Evolutionary conservation across 1,140 invertebrate species (phyloP), one percentile per base, ranked within the genome.

Genomic region (Gryon sp.): DNA sequence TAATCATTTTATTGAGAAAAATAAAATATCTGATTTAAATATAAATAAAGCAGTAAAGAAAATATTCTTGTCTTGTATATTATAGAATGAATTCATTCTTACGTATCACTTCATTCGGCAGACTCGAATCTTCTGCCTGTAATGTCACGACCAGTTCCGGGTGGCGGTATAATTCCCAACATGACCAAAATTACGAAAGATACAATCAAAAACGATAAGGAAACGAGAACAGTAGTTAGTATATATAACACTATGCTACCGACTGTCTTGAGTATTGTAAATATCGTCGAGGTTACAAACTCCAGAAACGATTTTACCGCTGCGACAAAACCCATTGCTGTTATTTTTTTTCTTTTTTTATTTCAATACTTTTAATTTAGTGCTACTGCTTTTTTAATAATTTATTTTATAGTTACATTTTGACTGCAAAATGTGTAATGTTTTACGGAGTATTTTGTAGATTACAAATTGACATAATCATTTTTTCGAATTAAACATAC

Each of bases 151-250:
- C 76, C 57, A 7, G 34, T 40, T 12, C 68, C 76, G 18, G 76
- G 76, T 26, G 68, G 76, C n/a, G 76, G 76, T 15, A 78, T 63
- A 6, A 78, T 6, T 7, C 69, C 69, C 41, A 78, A 45, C 28
- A 69, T 45, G 16, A 73, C 28, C 36, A 78, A 34, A 57, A 78
- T 63, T 4, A 73, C 68, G 12, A 69, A 69, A 24, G 55, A 69
- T 16, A 78, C n/a, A 15, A 78, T 69, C 18, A 73, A 34, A 65
- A 65, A 59, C 2, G 63, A 59, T 0, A 78, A 59, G 1, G 69
- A 38, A 32, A 73, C 63, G 14, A 63, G 20, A 2, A 73, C 0
- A 2, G 68, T 78, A 1, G 45, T 73, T 7, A 73, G 15, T 2
- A 78, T 38, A 11, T 78, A 78, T 12, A 78, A 18, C 18, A 69